These are phyloP conservation scores for Daboia siamensis DNA, from an alignment of 2,113 vertebrate genomes.

Conservation along the genomic window DNA sequence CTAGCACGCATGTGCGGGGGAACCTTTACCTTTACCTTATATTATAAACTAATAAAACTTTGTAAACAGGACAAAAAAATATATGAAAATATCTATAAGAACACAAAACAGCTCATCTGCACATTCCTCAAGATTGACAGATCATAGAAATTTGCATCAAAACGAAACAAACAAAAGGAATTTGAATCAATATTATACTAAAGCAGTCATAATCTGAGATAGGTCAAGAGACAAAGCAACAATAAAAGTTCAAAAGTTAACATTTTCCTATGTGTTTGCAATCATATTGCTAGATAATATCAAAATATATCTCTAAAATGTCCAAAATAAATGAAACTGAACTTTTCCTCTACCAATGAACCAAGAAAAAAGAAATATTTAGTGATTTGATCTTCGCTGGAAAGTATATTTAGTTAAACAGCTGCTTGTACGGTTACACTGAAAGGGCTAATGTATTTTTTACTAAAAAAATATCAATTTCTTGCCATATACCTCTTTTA, in stretches of 20 bases:
- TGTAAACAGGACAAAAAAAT: too few relatives aligned
- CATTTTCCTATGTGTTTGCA: neutral
- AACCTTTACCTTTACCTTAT: too few relatives aligned
- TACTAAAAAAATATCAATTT: neutral
- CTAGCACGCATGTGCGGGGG: too few relatives aligned
- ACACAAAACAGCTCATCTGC: too few relatives aligned
- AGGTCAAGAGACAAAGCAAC: neutral
- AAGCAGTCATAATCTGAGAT: neutral
- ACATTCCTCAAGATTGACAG: neutral
- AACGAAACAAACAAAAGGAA: neutral
- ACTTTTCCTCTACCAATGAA: neutral
- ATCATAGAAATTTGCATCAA: neutral
- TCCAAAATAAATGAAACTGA: neutral
- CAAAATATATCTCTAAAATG: neutral
- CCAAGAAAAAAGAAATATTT: neutral
- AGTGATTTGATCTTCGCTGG: neutral
- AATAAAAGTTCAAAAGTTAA: constrained; percentile 1
- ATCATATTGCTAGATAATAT: neutral
- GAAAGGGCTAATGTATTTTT: neutral
- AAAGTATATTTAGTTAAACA: neutral
- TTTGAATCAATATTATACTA: neutral
- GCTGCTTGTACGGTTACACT: neutral
- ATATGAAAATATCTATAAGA: too few relatives aligned
- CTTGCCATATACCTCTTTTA: neutral
- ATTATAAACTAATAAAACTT: too few relatives aligned